These are phyloP conservation scores for Drosophila auraria DNA, from an alignment of 1,140 invertebrate genomes.

Conservation along the genomic window DNA sequence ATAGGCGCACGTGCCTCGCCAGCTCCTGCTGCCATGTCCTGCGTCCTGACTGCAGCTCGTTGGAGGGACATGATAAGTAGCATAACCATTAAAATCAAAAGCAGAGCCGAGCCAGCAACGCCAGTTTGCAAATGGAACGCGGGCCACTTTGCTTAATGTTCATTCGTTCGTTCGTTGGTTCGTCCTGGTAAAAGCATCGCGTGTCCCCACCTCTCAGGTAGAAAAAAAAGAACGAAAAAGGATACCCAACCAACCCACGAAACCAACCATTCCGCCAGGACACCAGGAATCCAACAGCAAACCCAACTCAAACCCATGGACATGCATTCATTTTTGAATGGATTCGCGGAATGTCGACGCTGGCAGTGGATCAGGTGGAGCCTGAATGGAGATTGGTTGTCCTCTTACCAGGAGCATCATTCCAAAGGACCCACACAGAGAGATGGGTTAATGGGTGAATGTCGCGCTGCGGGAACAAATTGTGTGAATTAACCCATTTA, in stretches of 20 bases:
- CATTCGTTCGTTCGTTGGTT: not conserved
- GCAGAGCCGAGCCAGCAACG: slow-evolving; percentile 43
- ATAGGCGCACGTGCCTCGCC: slow-evolving; percentile 20
- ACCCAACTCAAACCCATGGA: slow-evolving; percentile 16
- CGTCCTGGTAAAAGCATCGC: slow-evolving; percentile 60
- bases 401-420: not conserved
- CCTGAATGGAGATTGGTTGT: slow-evolving; percentile 41
- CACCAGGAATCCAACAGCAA: slow-evolving; percentile 9
- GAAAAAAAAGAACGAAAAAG: not conserved
- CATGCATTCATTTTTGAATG: slow-evolving; percentile 52
- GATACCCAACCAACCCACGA: not conserved
- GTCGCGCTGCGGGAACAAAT: slow-evolving; percentile 29
- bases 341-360: slow-evolving; percentile 38
- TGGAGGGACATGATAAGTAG: slow-evolving; percentile 78
- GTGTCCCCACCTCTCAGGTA: slow-evolving; percentile 7
- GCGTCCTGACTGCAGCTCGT: slow-evolving; percentile 17
- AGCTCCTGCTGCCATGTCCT: not conserved
- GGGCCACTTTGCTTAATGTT: slow-evolving; percentile 80
- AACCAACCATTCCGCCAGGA: slow-evolving; percentile 2
- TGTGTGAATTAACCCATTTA: slow-evolving; percentile 38
- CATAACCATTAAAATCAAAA: slow-evolving; percentile 80
- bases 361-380: slow-evolving; percentile 43
- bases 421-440: not conserved
- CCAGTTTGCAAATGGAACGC: slow-evolving; percentile 74
- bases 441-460: slow-evolving; percentile 31